Evolutionary conservation across 2,113 vertebrate genomes (phyloP), one percentile per base, ranked within the genome.

Genomic region (Syngnathus floridae): DNA sequence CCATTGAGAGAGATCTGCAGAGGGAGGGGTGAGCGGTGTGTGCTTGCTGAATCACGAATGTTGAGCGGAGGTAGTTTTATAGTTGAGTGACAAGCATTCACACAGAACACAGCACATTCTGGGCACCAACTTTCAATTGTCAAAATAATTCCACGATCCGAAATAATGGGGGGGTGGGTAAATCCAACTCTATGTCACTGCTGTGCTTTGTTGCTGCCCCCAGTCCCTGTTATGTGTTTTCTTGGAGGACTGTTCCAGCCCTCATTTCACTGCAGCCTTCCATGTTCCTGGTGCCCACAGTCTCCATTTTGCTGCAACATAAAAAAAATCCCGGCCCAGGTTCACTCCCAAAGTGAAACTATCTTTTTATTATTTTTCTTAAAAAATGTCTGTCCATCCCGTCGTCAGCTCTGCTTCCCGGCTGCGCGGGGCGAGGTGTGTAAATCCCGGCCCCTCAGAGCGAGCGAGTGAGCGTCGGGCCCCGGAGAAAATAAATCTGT

Each of bases 401-500:
- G 71, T 78, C 79, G 72, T 65, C 66, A 37, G 69, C 75, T 78
- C 84, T 72, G 67, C 71, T 81, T 71, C 77, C 74, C 75, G 69
- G 78, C 73, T 49, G 82, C 74, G 66, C 69, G 31, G 70, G 73
- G 78, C 78, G 78, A 82, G 75, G 75, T 77, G 69, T 83, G 86
- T 88, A 88, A 86, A 88, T 89, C 81, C 82, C 80, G 82, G 82
- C 84, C 81, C 82, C 85, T 88, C 83, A 62, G 74, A 82, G 86
- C 75, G 71, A 88, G 85, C 83, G 11, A 31, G 26, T 31, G 26
- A 31, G 26, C 26, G 79, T 82, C 80, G 58, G 79, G 79, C 88
- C 87, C 79, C 31, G 82, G 84, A 87, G 88, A 89, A 88, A 91
- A 91, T 90, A 89, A 89, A 89, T 91, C 88, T 89, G 84, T 56